Evolutionary conservation across 2,888 invertebrate species (phyloP).

Genomic region (Orchestes rusci): DNA sequence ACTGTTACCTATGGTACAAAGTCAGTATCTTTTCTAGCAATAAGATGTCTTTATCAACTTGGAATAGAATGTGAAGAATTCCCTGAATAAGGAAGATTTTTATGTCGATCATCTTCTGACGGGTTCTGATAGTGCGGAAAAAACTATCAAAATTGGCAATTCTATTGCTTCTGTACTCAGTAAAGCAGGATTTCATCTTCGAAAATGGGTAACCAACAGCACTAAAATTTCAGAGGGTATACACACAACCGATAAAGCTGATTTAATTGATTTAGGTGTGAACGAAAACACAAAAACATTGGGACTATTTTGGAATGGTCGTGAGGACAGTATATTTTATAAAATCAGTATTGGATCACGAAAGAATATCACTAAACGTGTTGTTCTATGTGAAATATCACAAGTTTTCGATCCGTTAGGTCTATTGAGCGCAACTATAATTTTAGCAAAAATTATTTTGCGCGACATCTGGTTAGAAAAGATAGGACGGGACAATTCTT

Average conservation of each 20-base stretch:
- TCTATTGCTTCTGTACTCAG: not conserved
- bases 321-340: no score
- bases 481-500: slow-evolving; percentile 17
- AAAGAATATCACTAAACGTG: slow-evolving; percentile 4
- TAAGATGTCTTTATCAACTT: slow-evolving; percentile 3
- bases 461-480: slow-evolving; percentile 22
- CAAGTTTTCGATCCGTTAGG: slow-evolving; percentile 22
- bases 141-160: not conserved
- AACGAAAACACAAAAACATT: no score
- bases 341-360: not conserved
- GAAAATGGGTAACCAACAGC: slow-evolving; percentile 18
- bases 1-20: not conserved
- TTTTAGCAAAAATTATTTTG: slow-evolving; percentile 23
- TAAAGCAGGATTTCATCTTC: slow-evolving; percentile 15
- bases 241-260: slow-evolving; percentile 1
- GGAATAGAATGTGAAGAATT: slow-evolving; percentile 3
- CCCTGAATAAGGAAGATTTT: slow-evolving; percentile 1
- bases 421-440: no score
- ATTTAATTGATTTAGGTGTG: slow-evolving; percentile 3
- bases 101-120: slow-evolving; percentile 4
- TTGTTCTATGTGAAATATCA: slow-evolving; percentile 14
- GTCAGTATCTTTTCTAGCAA: slow-evolving; percentile 1
- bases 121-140: slow-evolving; percentile 1
- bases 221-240: not conserved
- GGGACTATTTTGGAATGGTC: no score